Conservation (phyloP, 2,113 vertebrate species). For the Phalacrocorax pelagicus region DNA sequence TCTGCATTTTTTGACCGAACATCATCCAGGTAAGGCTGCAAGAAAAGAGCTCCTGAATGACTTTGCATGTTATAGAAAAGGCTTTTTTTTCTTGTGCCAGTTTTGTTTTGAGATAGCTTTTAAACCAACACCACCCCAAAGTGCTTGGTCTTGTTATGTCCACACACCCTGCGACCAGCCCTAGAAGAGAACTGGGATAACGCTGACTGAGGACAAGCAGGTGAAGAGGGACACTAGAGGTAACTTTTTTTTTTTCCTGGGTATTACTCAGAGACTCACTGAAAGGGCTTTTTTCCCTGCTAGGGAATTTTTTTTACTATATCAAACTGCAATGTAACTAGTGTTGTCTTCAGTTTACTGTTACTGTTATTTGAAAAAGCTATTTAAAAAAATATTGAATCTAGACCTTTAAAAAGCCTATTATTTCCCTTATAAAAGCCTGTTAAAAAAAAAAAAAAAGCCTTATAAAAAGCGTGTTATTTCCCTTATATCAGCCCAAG, state of each 20-base stretch:
- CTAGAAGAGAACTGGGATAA: neutral
- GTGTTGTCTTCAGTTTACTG: neutral
- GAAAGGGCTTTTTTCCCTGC: neutral
- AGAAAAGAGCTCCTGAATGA: neutral
- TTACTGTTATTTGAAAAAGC: neutral
- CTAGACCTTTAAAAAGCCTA: neutral
- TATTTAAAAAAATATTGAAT: neutral
- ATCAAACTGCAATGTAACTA: neutral
- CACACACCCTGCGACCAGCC: neutral
- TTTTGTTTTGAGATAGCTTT: neutral
- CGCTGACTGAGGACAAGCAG: neutral
- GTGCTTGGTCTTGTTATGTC: neutral
- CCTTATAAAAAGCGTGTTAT: neutral
- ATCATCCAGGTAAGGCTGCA: rapidly evolving
- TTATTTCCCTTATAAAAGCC: too few species aligned
- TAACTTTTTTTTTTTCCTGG: neutral
- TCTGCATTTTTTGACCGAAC: neutral
- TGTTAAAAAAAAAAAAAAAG: too few species aligned
- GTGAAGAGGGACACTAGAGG: neutral
- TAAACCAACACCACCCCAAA: neutral
- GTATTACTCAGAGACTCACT: neutral
- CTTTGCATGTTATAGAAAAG: neutral
- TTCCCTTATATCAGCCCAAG: neutral
- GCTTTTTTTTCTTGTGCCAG: neutral
- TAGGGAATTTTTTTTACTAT: neutral